Conservation (phyloP, 2,797 vertebrate species). For the Semotilus atromaculatus region DNA sequence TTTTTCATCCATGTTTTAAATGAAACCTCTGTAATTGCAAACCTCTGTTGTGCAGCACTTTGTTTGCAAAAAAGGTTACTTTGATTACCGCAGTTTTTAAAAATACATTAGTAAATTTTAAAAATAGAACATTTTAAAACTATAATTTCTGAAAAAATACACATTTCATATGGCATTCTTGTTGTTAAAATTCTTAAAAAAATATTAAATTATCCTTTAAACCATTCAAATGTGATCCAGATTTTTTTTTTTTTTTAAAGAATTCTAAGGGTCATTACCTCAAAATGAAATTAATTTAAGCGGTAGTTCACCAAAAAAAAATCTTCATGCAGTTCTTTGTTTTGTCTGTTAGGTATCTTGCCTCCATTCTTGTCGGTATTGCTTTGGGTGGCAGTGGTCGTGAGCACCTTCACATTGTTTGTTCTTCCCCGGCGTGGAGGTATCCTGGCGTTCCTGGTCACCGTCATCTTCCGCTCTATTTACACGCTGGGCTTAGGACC, state of each 20-base stretch:
- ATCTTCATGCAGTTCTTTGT: neutral
- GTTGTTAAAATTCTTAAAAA: neutral
- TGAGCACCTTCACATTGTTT: constrained; percentile 87
- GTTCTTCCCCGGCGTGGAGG: constrained; percentile 90
- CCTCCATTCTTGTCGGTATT: constrained; percentile 84
- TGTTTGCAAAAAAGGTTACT: too few species aligned
- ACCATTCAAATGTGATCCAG: neutral
- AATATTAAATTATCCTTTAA: neutral
- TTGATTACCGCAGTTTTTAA: neutral
- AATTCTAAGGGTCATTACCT: neutral
- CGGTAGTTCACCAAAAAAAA: neutral
- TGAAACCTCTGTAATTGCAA: neutral
- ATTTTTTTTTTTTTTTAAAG: too few species aligned
- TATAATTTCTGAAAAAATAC: too few species aligned
- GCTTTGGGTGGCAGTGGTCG: constrained; percentile 87
- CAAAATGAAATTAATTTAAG: neutral
- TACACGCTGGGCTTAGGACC: constrained; percentile 93
- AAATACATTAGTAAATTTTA: too few species aligned
- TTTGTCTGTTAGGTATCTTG: constrained; percentile 82
- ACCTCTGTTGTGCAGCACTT: too few species aligned
- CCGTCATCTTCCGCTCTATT: constrained; percentile 92
- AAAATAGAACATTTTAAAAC: too few species aligned
- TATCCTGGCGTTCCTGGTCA: constrained; percentile 90
- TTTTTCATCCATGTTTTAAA: neutral
- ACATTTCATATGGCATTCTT: neutral